These are phyloP conservation scores for Sebastes minor DNA, from an alignment of 2,797 vertebrate genomes.

Conservation along the genomic window DNA sequence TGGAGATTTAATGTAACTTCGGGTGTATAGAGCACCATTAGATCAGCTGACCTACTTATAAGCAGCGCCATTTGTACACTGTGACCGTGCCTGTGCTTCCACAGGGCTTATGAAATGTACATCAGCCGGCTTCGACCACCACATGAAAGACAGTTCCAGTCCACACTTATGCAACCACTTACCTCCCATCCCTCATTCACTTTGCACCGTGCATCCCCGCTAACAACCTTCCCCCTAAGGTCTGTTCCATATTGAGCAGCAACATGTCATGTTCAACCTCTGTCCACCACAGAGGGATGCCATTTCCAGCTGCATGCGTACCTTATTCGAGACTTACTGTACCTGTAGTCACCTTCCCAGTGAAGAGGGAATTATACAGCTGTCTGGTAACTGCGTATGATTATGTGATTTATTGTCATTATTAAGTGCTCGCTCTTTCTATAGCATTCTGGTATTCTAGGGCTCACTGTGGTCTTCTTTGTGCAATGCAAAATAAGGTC, in stretches of 20 bases:
- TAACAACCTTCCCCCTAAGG: constrained; percentile 32
- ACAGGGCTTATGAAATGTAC: neutral
- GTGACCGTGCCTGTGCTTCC: constrained; percentile 5
- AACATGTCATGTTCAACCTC: constrained; percentile 37
- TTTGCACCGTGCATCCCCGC: constrained; percentile 21
- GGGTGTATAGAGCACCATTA: constrained; percentile 8
- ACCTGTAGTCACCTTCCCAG: neutral
- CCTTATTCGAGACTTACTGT: neutral
- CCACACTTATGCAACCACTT: constrained; percentile 6
- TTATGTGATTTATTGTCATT: constrained; percentile 8
- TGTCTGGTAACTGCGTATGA: neutral
- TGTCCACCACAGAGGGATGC: constrained; percentile 12
- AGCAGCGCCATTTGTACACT: neutral
- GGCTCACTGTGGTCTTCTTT: neutral
- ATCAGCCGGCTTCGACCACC: neutral
- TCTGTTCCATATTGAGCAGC: constrained; percentile 38
- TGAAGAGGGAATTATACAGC: neutral
- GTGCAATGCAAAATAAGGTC: neutral
- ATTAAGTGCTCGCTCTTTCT: neutral
- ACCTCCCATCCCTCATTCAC: constrained; percentile 25
- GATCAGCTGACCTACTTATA: constrained; percentile 54
- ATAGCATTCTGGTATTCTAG: neutral
- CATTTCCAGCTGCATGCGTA: neutral
- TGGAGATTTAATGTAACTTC: constrained; percentile 23
- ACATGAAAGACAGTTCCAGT: constrained; percentile 11